phyloP scores from a whole-genome alignment of 2,113 vertebrate genomes.

The Malurus elegans region DNA sequence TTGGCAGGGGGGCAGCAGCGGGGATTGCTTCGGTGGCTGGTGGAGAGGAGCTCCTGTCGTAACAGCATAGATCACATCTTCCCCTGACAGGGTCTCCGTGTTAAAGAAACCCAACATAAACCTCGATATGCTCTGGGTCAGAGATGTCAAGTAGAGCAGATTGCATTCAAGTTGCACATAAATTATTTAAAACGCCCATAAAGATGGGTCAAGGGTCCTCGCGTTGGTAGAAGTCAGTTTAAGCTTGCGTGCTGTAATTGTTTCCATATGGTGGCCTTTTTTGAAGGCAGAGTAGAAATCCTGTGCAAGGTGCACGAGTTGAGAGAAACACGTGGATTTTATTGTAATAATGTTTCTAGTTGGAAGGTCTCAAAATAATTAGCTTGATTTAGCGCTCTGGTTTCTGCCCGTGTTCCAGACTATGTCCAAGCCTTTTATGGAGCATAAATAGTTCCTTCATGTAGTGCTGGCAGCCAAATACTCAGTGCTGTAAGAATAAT shows the following conservation, averaged over 20 bases:
- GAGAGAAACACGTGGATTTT: constrained; percentile 27
- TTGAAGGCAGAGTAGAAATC: constrained; percentile 2
- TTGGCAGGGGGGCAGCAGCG: neutral
- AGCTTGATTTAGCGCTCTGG: constrained; percentile 30
- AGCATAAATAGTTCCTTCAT: constrained; percentile 13
- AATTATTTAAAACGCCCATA: constrained; percentile 57
- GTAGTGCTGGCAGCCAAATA: neutral
- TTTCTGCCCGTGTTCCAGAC: constrained; percentile 20
- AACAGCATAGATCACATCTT: neutral
- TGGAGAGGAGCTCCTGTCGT: neutral
- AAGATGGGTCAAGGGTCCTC: constrained; percentile 41
- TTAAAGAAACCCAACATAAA: constrained; percentile 59
- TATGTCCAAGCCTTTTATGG: neutral
- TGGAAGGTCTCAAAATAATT: constrained; percentile 49
- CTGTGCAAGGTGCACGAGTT: neutral
- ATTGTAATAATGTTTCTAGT: constrained; percentile 13
- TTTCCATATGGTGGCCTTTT: constrained; percentile 9
- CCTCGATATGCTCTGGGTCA: constrained; percentile 29
- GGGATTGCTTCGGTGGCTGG: neutral
- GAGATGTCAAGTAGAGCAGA: constrained; percentile 47
- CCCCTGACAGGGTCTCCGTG: constrained; percentile 14
- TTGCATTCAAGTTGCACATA: constrained; percentile 40
- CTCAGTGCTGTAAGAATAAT: neutral
- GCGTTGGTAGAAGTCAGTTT: neutral
- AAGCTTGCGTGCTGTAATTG: constrained; percentile 13